Evolutionary conservation across 1,140 invertebrate genomes (phyloP), one percentile per base, ranked within the genome.

Genomic region (Euura saliciscinereae): DNA sequence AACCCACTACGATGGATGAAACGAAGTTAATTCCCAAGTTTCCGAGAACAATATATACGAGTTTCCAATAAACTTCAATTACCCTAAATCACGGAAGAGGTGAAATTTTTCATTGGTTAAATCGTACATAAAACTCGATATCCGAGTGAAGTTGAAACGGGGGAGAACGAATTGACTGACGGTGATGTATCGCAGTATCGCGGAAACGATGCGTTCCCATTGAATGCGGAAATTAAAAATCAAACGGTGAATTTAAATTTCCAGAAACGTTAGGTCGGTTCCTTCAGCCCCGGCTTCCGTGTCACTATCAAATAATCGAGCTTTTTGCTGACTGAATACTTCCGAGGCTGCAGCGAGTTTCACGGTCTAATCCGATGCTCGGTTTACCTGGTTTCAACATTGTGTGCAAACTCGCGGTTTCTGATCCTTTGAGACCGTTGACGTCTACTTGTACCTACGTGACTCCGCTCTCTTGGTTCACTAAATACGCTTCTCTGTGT

Each of bases 41-140:
- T 11, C 10, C 10, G 51, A 59, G 51, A 59, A 59, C 51, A 59
- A 59, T 59, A 59, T 59, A 59, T 4, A 59, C 51, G 8, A n/a
- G 13, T 59, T 59, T 59, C 51, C 51, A 59, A 59, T 59, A 59
- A 59, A 8, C 51, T 59, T 59, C 51, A 59, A 59, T 59, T 59
- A 59, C 13, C 51, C 51, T n/a, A 59, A 59, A 59, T 59, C 51
- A 59, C 51, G 10, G 51, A 8, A 59, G 51, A 4, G 28, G 28
- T 28, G 28, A 1, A 28, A 28, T 28, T 28, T 28, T 59, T n/a
- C 51, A n/a, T 59, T n/a, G 51, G 3, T 59, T 59, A 59, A 59
- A 59, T 59, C 13, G 51, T 59, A 59, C 28, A 28, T 59, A 59
- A 59, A 59, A 59, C 2, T n/a, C 51, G 51, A 59, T 59, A 59